These are phyloP conservation scores for Drosophila nebulosa DNA, from an alignment of 1,140 invertebrate genomes.

Conservation along the genomic window DNA sequence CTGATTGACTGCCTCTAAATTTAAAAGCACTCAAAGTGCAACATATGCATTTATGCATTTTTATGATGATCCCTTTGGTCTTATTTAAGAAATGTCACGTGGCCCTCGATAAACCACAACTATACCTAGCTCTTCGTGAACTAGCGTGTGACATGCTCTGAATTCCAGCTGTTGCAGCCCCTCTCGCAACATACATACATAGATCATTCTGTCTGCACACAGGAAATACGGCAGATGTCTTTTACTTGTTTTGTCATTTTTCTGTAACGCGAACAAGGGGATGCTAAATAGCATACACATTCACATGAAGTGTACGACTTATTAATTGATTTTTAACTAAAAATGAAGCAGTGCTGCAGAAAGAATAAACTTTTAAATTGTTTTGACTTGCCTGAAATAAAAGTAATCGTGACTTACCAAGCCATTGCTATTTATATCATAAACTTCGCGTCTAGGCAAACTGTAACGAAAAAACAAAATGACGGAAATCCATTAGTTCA, in stretches of 20 bases:
- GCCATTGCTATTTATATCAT: constrained; percentile 26
- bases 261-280: constrained; percentile 34
- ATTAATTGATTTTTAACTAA: no score
- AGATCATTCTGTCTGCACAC: no score
- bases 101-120: no score
- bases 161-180: constrained; percentile 48
- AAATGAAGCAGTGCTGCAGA: no score
- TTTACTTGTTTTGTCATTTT: neutral
- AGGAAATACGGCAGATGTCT: constrained; percentile 27
- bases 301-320: neutral
- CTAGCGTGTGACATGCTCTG: constrained; percentile 40
- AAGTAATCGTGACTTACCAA: constrained; percentile 41
- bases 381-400: neutral
- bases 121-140: neutral
- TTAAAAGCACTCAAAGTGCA: constrained; percentile 19
- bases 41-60: no score
- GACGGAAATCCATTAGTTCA: constrained; percentile 6
- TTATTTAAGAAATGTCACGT: no score
- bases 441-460: constrained; percentile 46
- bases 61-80: no score
- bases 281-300: neutral
- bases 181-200: constrained; percentile 16
- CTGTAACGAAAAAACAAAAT: constrained; percentile 37
- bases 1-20: neutral
- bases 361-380: no score